Conservation (phyloP, 30 jellyfish, hydroid and myxozoan species). For the Morbakka virulenta region DNA sequence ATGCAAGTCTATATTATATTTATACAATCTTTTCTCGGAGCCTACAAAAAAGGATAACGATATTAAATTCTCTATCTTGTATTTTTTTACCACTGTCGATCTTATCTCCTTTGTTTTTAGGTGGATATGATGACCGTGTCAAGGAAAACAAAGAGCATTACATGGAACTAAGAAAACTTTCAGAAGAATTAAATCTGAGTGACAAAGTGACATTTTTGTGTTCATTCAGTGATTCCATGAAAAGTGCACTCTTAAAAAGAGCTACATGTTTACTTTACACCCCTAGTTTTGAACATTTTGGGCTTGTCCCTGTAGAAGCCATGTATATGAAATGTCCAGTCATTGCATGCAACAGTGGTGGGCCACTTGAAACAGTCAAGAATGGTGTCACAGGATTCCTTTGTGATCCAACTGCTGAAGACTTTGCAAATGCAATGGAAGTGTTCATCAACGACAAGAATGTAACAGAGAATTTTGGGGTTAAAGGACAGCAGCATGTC, state of each 20-base stretch:
- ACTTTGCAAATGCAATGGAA: slow-evolving; percentile 79
- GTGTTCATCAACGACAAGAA: slow-evolving; percentile 26
- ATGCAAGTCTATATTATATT: too few species aligned
- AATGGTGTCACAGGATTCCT: slow-evolving; percentile 80
- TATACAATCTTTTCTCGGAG: too few species aligned
- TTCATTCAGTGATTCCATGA: slow-evolving; percentile 76
- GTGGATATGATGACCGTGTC: slow-evolving; percentile 96
- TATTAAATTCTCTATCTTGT: too few species aligned
- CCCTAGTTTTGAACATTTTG: slow-evolving; percentile 94
- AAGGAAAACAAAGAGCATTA: slow-evolving; percentile 80
- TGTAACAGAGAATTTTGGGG: slow-evolving; percentile 28
- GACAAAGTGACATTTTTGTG: slow-evolving; percentile 72
- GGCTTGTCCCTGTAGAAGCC: slow-evolving; percentile 94
- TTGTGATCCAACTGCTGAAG: slow-evolving; percentile 76
- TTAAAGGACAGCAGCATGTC: slow-evolving; percentile 76
- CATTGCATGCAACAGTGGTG: slow-evolving; percentile 94
- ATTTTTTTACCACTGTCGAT: too few species aligned
- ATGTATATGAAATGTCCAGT: slow-evolving; percentile 95
- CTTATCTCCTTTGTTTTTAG: slow-evolving; percentile 23
- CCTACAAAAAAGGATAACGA: too few species aligned
- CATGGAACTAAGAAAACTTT: slow-evolving; percentile 61
- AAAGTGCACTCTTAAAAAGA: slow-evolving; percentile 47
- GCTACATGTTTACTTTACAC: slow-evolving; percentile 89
- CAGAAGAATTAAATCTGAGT: slow-evolving; percentile 31
- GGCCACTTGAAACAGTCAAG: slow-evolving; percentile 88